Evolutionary conservation across 2,888 invertebrate genomes (phyloP), one percentile per base, ranked within the genome.

Genomic region (Pherbina coryleti): DNA sequence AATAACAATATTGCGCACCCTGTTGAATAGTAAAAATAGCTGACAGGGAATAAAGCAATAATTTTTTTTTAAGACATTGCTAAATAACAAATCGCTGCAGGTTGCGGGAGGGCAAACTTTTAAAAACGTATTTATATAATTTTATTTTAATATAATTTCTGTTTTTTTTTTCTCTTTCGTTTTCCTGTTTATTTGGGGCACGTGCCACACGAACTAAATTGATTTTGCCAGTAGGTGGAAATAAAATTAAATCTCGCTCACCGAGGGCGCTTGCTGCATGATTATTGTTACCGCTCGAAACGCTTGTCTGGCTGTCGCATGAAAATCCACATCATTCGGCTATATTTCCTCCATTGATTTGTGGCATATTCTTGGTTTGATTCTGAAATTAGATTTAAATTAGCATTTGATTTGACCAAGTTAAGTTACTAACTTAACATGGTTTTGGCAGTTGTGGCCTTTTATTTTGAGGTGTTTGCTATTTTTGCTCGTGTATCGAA

Each of bases 141-240:
- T 75, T 75, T 22, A 9, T 9, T 19, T 31, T 19, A 9, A 9
- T 17, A 37, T 44, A 11, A 25, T 34, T 44, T n/a, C n/a, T 49
- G 9, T 25, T 49, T 62, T 49, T 28, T 60, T 17, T 62, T 11
- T 8, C 19, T n/a, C 19, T 22, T 22, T 55, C n/a, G 28, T 69
- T 25, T 19, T 28, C n/a, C 34, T 34, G 71, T 78, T 75, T 85
- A 87, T 88, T 86, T 87, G 84, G 87, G 85, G 88, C 88, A 88
- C 88, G 88, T 88, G 88, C 88, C 88, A 88, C 88, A 88, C 88
- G 88, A 88, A 86, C 84, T 85, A 88, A 88, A 88, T 88, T 88
- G 88, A 88, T 88, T 88, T 88, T 84, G 88, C 87, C 88, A 88
- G 88, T 88, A 87, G 88, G 88, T 88, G 87, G 87, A 88, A 87